Evolutionary conservation across 2,797 vertebrate species (phyloP), one percentile per base, ranked within the genome.

Genomic region (Premnoplex brunnescens): DNA sequence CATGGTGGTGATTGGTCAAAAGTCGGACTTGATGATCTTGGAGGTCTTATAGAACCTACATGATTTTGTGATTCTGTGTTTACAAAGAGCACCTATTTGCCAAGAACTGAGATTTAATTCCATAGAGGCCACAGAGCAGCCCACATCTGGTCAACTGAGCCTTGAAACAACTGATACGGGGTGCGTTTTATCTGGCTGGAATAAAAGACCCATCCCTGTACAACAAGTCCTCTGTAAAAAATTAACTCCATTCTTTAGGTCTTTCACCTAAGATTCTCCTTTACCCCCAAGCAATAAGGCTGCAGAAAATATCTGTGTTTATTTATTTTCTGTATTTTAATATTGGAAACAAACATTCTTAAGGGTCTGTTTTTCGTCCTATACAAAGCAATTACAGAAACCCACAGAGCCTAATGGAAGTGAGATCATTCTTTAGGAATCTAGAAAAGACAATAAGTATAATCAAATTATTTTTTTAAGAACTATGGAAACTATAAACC

Each of bases 261-360:
- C 63, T 90, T 92, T 71, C 56, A 48, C 74, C n/a, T 39, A 58
- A 26, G 44, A 74, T 89, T 90, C 41, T 59, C 48, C 64, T 77
- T 85, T 92, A 46, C 46, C 67, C 46, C n/a, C 54, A 28, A 84
- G 89, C 56, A 88, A 68, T 14, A 69, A 73, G 62, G 43, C 79
- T 95, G 85, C 59, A 95, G 49, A 67, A 88, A 87, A 67, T 49
- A 88, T 63, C 37, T 62, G 48, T 85, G 41, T 64, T 71, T 91
- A 46, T 85, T 92, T 94, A 89, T 88, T 86, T 88, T 86, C 24
- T 51, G 4, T 54, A 67, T 95, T 93, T 94, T 76, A 87, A 74
- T 93, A 91, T 87, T 91, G 85, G 83, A 91, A 96, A 71, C 76
- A 95, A 97, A 74, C 49, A 30, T 86, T 66, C 55, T 71, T 77